Conservation (phyloP, 2,888 invertebrate species). For the Stegophylla sp. region DNA sequence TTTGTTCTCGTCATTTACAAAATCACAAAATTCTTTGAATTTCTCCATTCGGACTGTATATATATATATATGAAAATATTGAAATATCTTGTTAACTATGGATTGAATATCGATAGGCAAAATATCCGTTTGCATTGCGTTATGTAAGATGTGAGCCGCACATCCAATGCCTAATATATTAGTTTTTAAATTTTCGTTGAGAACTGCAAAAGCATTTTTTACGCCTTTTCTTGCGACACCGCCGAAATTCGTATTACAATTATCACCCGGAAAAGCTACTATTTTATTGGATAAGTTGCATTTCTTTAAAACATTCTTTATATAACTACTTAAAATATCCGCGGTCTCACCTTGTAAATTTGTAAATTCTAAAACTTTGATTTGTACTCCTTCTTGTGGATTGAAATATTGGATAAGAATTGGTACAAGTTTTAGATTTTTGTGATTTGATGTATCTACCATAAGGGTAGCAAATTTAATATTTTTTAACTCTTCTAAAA, state of each 20-base stretch:
- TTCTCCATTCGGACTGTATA: neutral
- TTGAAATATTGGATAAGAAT: slow-evolving; percentile 1
- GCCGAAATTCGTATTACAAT: no score
- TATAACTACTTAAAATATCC: neutral
- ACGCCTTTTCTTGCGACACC: no score
- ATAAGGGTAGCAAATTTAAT: neutral
- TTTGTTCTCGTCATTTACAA: neutral
- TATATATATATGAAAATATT: neutral
- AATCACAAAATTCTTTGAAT: neutral
- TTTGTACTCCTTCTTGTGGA: neutral
- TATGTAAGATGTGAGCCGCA: no score
- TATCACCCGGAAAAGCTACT: neutral
- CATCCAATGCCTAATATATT: no score
- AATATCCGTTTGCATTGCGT: no score
- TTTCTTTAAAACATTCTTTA: neutral
- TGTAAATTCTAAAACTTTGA: neutral
- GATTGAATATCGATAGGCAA: no score
- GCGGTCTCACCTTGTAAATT: neutral
- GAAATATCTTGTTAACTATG: neutral
- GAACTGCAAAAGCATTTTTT: no score
- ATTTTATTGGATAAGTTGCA: no score
- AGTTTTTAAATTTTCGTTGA: no score
- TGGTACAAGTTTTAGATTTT: neutral
- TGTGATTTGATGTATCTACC: neutral
- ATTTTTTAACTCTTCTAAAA: neutral